Conservation (phyloP, 2,888 invertebrate species). For the Papilio protenor region DNA sequence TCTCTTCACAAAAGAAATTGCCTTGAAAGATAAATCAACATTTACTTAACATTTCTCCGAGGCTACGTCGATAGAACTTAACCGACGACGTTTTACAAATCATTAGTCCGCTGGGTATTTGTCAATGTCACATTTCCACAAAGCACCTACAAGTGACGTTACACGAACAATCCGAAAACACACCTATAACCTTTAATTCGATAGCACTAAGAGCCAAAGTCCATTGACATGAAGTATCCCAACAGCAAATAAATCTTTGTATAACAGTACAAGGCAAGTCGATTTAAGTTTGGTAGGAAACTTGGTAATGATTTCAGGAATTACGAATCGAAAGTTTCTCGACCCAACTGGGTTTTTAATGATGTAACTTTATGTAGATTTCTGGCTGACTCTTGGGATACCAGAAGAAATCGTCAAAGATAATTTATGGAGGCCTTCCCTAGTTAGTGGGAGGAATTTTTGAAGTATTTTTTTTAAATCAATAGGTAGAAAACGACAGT, state of each 20-base stretch:
- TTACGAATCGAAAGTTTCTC: constrained; percentile 59
- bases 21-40: constrained; percentile 38
- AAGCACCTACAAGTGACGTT: constrained; percentile 36
- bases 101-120: constrained; percentile 52
- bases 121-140: constrained; percentile 52
- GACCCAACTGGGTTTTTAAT: constrained; percentile 52
- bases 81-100: constrained; percentile 48
- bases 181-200: constrained; percentile 33
- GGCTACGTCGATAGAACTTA: constrained; percentile 37
- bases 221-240: constrained; percentile 3
- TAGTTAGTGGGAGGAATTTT: too few species aligned
- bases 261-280: constrained; percentile 63
- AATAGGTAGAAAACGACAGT: too few species aligned
- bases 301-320: constrained; percentile 68
- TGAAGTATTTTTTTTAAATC: too few species aligned
- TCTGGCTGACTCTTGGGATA: constrained; percentile 16
- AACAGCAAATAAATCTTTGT: constrained; percentile 50
- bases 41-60: constrained; percentile 39
- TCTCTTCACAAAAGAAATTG: constrained; percentile 24
- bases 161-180: neutral
- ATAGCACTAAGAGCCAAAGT: constrained; percentile 41
- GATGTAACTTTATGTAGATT: constrained; percentile 46
- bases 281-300: constrained; percentile 65
- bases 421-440: neutral
- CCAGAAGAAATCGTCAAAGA: constrained; percentile 6